These are phyloP conservation scores for Neofelis nebulosa DNA, from an alignment of 2,113 vertebrate species.

Conservation along the genomic window DNA sequence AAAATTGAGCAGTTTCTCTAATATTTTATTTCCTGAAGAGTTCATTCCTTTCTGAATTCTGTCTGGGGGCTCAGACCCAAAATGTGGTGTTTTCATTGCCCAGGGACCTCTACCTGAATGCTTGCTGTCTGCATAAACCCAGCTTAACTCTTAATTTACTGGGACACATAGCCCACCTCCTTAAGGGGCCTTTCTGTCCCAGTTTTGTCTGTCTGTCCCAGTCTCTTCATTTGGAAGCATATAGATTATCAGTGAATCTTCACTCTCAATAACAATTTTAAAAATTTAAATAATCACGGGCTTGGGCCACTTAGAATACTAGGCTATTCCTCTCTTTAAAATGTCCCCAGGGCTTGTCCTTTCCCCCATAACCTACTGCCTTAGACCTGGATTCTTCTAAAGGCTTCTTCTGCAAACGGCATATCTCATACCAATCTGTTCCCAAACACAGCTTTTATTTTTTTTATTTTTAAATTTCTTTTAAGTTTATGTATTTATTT, in stretches of 20 bases:
- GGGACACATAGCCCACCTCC: background rate
- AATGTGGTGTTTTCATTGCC: background rate
- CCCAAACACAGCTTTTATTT: background rate
- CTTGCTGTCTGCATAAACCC: fast-evolving
- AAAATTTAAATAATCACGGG: background rate
- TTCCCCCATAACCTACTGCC: background rate
- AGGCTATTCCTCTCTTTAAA: background rate
- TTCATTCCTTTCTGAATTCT: background rate
- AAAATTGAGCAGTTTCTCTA: background rate
- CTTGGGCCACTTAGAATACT: background rate
- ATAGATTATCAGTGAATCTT: background rate
- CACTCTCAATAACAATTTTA: background rate
- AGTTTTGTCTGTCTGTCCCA: background rate
- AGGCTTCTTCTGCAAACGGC: background rate
- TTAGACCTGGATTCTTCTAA: background rate
- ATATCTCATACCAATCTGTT: background rate
- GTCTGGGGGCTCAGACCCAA: background rate
- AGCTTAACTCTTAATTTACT: background rate
- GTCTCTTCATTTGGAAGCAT: background rate
- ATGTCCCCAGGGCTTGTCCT: background rate
- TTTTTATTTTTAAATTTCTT: too few species aligned
- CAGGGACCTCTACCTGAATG: background rate
- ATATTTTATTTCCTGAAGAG: background rate
- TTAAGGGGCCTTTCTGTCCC: background rate
- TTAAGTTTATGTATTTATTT: too few species aligned